Base-by-base conservation (phyloP, 2,797 vertebrate genomes). In the Tarsius wallacei region DNA sequence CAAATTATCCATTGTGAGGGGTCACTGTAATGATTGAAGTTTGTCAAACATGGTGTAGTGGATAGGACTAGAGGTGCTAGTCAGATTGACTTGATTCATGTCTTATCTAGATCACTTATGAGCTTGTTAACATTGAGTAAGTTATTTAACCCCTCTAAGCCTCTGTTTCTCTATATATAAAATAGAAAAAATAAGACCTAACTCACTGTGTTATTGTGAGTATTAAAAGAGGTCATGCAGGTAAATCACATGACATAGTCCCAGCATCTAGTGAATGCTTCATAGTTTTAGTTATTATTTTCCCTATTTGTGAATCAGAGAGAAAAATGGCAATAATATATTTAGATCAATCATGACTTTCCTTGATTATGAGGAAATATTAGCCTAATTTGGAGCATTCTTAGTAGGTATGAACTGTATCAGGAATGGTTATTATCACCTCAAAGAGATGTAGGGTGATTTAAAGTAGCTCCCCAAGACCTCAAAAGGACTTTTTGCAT, bases 341-440 rank as follows among this genome's bases (percentile, higher is more conserved):
- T 71, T 92, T 87, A 92, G 57, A 36, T 82, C 21, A 78, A 17
- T 77, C 36, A 82, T 86, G 88, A 81, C 53, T 93, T 26, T 57
- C 31, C 51, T 96, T 84, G n/a, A 59, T 73, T 82, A 70, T 78
- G 19, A 90, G 7, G 87, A 88, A 96, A 73, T 26, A 81, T 91
- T 89, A 93, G 53, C 51, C 22, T 91, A 71, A 86, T 94, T 57
- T 92, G 77, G 59, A 90, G 87, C 26, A 94, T 87, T 92, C 57
- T 81, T 74, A 16, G 11, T 90, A 93, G 19, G 28, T 77, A 9
- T 55, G 11, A 84, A 74, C 31, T 64, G 1, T 74, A 70, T 91
- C 31, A 63, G 31, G 28, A 78, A 71, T 91, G 22, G 33, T 70
- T 53, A 85, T 88, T 14, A 80, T 80, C 87, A 85, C 28, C 31